These are phyloP conservation scores for Catagonus wagneri DNA, from an alignment of 2,113 vertebrate species.

Conservation along the genomic window DNA sequence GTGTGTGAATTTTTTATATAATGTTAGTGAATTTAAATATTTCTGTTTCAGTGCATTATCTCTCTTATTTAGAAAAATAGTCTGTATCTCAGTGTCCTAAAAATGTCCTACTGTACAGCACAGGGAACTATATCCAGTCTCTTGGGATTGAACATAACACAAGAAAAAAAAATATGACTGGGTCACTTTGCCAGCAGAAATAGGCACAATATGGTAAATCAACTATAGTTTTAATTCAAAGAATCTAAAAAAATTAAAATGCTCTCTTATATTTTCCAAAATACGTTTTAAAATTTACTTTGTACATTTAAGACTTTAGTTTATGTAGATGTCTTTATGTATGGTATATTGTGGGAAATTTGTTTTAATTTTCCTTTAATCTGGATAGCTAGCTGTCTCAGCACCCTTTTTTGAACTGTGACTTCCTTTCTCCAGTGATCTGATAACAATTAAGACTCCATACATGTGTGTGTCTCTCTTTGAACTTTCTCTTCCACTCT, in stretches of 20 bases:
- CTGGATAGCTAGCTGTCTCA: not conserved
- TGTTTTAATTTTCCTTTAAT: slow-evolving; percentile 23
- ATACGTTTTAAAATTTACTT: not conserved
- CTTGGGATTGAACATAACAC: too few species aligned
- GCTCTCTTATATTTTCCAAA: not conserved
- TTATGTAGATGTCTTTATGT: not conserved
- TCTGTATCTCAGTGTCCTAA: not conserved
- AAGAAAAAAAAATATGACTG: too few species aligned
- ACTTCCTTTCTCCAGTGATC: not conserved
- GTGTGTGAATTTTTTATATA: not conserved
- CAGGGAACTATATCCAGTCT: too few species aligned
- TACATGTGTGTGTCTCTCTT: not conserved
- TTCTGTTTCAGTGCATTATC: not conserved
- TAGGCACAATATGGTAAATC: too few species aligned
- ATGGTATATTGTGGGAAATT: not conserved
- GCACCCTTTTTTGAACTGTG: not conserved
- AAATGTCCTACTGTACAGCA: not conserved
- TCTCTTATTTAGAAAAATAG: not conserved
- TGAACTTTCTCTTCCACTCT: not conserved
- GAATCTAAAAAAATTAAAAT: not conserved
- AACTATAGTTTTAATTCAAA: too few species aligned
- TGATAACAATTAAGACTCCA: not conserved
- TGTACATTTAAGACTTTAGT: not conserved
- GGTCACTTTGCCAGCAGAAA: too few species aligned
- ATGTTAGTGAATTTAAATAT: slow-evolving; percentile 28